phyloP scores from a whole-genome alignment of 2,888 invertebrate genomes.

The Emmelina monodactyla region DNA sequence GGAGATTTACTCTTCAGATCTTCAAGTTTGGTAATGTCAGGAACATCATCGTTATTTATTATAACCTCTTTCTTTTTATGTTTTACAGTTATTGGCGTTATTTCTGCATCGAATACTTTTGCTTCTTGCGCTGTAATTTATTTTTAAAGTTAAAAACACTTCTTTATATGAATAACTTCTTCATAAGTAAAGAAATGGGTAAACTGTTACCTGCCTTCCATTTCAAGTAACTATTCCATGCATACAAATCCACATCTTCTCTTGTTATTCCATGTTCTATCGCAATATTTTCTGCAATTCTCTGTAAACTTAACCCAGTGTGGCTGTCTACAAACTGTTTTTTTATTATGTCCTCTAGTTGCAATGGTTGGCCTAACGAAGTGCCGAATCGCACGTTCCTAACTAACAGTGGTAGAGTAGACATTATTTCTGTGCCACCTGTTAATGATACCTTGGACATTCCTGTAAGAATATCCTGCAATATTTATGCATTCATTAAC shows the following conservation, averaged over 20 bases:
- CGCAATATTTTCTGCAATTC: slow-evolving; percentile 89
- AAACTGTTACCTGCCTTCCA: slow-evolving; percentile 88
- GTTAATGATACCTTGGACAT: slow-evolving; percentile 83
- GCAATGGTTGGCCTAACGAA: slow-evolving; percentile 74
- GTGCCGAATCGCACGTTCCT: slow-evolving; percentile 90
- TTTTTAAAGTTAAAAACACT: neutral
- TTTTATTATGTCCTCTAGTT: slow-evolving; percentile 76
- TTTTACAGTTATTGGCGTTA: slow-evolving; percentile 79
- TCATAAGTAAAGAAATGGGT: neutral
- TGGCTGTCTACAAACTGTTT: slow-evolving; percentile 72
- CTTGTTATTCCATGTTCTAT: slow-evolving; percentile 74
- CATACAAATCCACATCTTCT: slow-evolving; percentile 82
- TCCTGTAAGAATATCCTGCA: slow-evolving; percentile 83
- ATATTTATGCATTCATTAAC: slow-evolving; percentile 13
- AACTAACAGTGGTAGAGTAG: slow-evolving; percentile 83
- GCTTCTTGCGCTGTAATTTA: slow-evolving; percentile 76
- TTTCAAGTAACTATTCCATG: slow-evolving; percentile 78
- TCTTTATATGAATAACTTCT: neutral
- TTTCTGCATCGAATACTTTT: slow-evolving; percentile 86
- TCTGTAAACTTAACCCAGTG: slow-evolving; percentile 86
- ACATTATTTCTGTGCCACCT: slow-evolving; percentile 96
- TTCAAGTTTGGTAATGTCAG: slow-evolving; percentile 66
- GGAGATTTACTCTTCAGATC: slow-evolving; percentile 77
- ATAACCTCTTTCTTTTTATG: slow-evolving; percentile 77
- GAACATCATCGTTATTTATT: slow-evolving; percentile 86